These are phyloP conservation scores for Anisognathus igniventris DNA, from an alignment of 2,797 vertebrate genomes.

Conservation along the genomic window DNA sequence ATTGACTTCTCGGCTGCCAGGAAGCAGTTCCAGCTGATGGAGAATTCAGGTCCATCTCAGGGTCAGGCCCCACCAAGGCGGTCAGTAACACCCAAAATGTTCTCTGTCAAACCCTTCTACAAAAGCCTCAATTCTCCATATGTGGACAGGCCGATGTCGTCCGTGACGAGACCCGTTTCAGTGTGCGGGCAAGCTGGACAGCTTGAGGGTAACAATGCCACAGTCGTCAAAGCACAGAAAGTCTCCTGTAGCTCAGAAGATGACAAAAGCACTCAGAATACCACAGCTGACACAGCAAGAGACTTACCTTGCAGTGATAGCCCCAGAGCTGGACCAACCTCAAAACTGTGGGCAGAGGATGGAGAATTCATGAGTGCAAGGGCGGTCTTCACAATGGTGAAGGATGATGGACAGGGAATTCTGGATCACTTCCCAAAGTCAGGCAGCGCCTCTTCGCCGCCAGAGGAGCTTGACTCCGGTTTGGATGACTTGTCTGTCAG, in stretches of 20 bases:
- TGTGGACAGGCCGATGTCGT: constrained; percentile 60
- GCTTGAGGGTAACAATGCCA: constrained; percentile 28
- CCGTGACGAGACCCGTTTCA: constrained; percentile 55
- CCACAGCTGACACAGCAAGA: neutral
- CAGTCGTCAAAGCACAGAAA: constrained; percentile 68
- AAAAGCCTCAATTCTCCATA: constrained; percentile 72
- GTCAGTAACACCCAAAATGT: constrained; percentile 84
- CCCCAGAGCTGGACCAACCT: constrained; percentile 51
- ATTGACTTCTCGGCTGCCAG: constrained; percentile 91
- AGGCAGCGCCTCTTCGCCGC: constrained; percentile 74
- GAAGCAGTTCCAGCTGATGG: constrained; percentile 90
- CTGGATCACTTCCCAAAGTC: constrained; percentile 77
- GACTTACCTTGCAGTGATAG: constrained; percentile 47
- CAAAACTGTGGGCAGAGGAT: constrained; percentile 82
- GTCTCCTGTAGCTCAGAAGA: constrained; percentile 57
- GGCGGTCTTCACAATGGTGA: constrained; percentile 88
- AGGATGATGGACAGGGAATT: constrained; percentile 83
- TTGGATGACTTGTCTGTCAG: constrained; percentile 91
- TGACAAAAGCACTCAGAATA: neutral
- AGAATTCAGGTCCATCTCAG: constrained; percentile 69
- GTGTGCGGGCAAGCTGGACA: constrained; percentile 2
- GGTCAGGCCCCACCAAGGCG: constrained; percentile 69
- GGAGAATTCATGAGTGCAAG: constrained; percentile 88
- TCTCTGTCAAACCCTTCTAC: constrained; percentile 89
- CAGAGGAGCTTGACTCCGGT: constrained; percentile 92